phyloP scores from a whole-genome alignment of 2,888 invertebrate genomes.

The Myopa testacea region DNA sequence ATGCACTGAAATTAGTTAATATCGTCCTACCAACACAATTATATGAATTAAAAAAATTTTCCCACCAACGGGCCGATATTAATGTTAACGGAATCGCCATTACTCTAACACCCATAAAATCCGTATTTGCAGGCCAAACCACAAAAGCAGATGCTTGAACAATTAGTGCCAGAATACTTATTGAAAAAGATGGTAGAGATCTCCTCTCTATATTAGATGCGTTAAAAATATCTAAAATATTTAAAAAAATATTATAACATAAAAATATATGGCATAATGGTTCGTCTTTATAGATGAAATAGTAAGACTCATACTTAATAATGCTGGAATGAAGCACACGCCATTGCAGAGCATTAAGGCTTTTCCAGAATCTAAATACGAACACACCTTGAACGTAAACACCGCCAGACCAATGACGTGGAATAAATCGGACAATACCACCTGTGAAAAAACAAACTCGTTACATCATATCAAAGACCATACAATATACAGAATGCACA shows the following conservation, averaged over 20 bases:
- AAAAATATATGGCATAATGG: background rate
- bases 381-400: slow-evolving; percentile 81
- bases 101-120: slow-evolving; percentile 71
- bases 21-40: slow-evolving; percentile 56
- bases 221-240: slow-evolving; percentile 57
- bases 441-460: slow-evolving; percentile 63
- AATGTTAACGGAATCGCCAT: slow-evolving; percentile 74
- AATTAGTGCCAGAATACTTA: slow-evolving; percentile 70
- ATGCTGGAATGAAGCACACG: slow-evolving; percentile 83
- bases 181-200: slow-evolving; percentile 51
- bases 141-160: slow-evolving; percentile 77
- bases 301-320: slow-evolving; percentile 72
- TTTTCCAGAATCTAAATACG: slow-evolving; percentile 83
- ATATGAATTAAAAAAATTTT: slow-evolving; percentile 76
- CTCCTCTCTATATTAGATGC: slow-evolving; percentile 56
- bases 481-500: background rate
- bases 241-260: background rate
- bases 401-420: slow-evolving; percentile 83
- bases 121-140: slow-evolving; percentile 75
- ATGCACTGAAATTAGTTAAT: background rate
- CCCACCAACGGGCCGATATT: slow-evolving; percentile 86
- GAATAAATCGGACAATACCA: slow-evolving; percentile 80
- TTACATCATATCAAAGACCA: no score
- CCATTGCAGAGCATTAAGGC: slow-evolving; percentile 88
- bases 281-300: background rate